Evolutionary conservation across 2,113 vertebrate species (phyloP).

Genomic region (Crocuta crocuta): DNA sequence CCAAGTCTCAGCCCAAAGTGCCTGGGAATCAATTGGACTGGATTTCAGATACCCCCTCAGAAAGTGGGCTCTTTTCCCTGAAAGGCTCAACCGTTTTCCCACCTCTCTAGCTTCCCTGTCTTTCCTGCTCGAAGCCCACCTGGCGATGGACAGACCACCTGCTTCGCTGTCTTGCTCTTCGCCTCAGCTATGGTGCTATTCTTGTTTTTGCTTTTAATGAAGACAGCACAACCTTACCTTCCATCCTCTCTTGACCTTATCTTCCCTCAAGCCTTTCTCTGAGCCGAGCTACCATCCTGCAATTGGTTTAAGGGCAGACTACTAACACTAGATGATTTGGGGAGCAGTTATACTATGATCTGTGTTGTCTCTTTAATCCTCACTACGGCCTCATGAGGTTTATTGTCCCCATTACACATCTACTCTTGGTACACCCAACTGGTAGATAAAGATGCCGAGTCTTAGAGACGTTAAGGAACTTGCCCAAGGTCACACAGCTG

Average conservation of each 20-base stretch:
- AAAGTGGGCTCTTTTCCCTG: background rate
- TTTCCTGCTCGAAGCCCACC: background rate
- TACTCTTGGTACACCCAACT: background rate
- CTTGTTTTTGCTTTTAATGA: background rate
- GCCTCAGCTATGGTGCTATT: background rate
- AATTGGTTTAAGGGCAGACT: background rate
- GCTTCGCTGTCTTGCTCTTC: background rate
- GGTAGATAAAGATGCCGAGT: background rate
- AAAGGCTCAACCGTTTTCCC: background rate
- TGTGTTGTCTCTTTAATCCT: background rate
- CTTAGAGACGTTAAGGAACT: slow-evolving; percentile 38
- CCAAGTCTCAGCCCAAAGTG: background rate
- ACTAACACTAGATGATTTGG: background rate
- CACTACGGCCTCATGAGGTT: background rate
- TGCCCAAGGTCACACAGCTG: background rate
- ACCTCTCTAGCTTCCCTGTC: background rate
- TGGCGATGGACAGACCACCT: background rate
- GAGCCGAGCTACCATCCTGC: background rate
- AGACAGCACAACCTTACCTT: background rate
- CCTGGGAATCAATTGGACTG: background rate
- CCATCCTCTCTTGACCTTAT: background rate
- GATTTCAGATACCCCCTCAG: background rate
- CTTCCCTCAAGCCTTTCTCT: background rate
- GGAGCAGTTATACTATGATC: background rate
- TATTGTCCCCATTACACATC: background rate